Percentiles rank a stretch among this genome's conserved stretches.
These are phyloP conservation scores for Harmothoe impar DNA, from an alignment of 2,888 invertebrate species.

Conservation along the genomic window DNA sequence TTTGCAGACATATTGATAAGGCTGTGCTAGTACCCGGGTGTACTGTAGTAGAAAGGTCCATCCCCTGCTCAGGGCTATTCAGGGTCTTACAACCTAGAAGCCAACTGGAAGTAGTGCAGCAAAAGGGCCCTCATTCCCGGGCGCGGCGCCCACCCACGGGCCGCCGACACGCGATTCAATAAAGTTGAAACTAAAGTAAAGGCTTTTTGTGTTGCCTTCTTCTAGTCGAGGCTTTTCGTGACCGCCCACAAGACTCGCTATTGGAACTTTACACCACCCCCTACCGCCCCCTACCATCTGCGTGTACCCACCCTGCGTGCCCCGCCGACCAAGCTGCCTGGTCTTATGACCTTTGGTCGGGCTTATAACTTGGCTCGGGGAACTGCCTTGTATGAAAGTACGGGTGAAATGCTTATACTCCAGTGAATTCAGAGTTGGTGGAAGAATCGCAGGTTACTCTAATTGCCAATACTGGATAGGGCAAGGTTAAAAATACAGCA, in stretches of 20 bases:
- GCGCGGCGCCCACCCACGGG: background rate
- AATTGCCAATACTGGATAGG: too few species aligned
- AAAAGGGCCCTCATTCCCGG: background rate
- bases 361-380: background rate
- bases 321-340: background rate
- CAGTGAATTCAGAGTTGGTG: too few species aligned
- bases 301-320: background rate
- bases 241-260: background rate
- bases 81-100: too few species aligned
- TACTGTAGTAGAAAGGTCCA: too few species aligned
- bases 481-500: too few species aligned
- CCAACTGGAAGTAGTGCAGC: too few species aligned
- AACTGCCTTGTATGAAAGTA: too few species aligned
- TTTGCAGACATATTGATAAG: too few species aligned
- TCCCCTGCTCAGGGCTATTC: too few species aligned
- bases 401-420: too few species aligned
- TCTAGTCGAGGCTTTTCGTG: background rate
- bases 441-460: too few species aligned
- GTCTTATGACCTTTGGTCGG: background rate
- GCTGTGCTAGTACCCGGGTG: too few species aligned
- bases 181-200: background rate
- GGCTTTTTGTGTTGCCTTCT: background rate
- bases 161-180: slow-evolving; percentile 26
- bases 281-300: background rate
- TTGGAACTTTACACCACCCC: background rate